Evolutionary conservation across 2,113 vertebrate genomes (phyloP), one percentile per base, ranked within the genome.

Genomic region (Neotoma lepida): DNA sequence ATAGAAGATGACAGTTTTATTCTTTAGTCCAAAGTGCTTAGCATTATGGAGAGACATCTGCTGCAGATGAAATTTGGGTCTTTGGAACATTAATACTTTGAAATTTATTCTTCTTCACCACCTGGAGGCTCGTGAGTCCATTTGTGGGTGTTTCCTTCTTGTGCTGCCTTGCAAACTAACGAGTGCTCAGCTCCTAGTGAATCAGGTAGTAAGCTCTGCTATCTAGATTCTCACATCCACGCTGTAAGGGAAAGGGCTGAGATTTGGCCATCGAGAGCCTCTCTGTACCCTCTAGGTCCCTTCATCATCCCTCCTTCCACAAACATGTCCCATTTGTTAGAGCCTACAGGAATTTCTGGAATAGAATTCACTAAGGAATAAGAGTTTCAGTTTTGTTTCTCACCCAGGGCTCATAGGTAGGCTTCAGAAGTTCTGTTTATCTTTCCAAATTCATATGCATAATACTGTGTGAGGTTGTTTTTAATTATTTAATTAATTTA

Each of bases 31-130:
- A 88, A 81, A 4, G 26, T 56, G 91, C 64, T 86, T 90, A 93
- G 87, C 90, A 96, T 96, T 96, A 78, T 3, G 39, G 68, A 93
- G 78, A 95, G 86, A 93, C 96, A 96, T 91, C 97, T 97, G 93
- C 89, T 74, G 74, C 80, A 89, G 93, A 96, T 64, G 81, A 93
- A 94, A 94, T 92, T 91, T 73, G 49, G 80, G 70, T 84, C 95
- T 96, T 81, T 49, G 91, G 80, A 95, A 92, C 4, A 66, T 82
- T 85, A 93, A 94, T 89, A 89, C 71, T 96, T 96, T 71, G 80
- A 91, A 96, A 97, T 95, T 10, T 91, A 94, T 96, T 96, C 84
- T 41, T 86, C 73, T 94, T 85, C 46, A 82, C 96, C 74, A 94
- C 94, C 93, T 96, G 95, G 89, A 97, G 61, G 76, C 86, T 93